Evolutionary conservation across 2,797 vertebrate genomes (phyloP).

Genomic region (Telmatherina bonti): DNA sequence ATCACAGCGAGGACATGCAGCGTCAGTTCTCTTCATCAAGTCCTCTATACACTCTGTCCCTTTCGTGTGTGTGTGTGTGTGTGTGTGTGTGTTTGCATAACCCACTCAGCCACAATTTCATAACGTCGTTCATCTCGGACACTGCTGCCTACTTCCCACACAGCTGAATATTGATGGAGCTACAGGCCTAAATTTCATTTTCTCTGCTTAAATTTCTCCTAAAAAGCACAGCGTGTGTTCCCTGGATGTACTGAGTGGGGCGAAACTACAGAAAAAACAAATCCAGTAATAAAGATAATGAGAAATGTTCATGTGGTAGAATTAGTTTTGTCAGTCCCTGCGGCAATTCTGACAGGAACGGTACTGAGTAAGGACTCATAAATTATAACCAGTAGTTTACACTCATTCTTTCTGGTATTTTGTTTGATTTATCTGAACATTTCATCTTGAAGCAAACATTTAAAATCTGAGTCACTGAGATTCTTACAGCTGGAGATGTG

Average conservation of each 20-base stretch:
- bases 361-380: background rate
- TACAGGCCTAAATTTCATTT: slow-evolving; percentile 36
- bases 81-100: slow-evolving; percentile 63
- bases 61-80: slow-evolving; percentile 11
- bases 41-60: slow-evolving; percentile 22
- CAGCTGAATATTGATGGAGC: slow-evolving; percentile 60
- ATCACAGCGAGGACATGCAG: slow-evolving; percentile 35
- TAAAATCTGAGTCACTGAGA: background rate
- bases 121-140: slow-evolving; percentile 57
- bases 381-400: background rate
- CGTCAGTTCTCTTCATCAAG: slow-evolving; percentile 42
- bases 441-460: too few relatives aligned
- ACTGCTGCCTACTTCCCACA: slow-evolving; percentile 66
- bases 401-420: background rate
- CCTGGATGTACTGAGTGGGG: background rate
- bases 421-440: background rate
- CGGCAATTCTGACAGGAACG: too few relatives aligned
- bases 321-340: background rate
- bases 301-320: slow-evolving; percentile 1
- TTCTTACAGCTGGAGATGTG: too few relatives aligned
- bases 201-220: slow-evolving; percentile 19
- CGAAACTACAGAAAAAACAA: background rate
- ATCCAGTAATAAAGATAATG: slow-evolving; percentile 17
- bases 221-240: slow-evolving; percentile 30
- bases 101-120: slow-evolving; percentile 66